These are phyloP conservation scores for Brachylomia viminalis DNA, from an alignment of 2,888 invertebrate genomes.

Conservation along the genomic window DNA sequence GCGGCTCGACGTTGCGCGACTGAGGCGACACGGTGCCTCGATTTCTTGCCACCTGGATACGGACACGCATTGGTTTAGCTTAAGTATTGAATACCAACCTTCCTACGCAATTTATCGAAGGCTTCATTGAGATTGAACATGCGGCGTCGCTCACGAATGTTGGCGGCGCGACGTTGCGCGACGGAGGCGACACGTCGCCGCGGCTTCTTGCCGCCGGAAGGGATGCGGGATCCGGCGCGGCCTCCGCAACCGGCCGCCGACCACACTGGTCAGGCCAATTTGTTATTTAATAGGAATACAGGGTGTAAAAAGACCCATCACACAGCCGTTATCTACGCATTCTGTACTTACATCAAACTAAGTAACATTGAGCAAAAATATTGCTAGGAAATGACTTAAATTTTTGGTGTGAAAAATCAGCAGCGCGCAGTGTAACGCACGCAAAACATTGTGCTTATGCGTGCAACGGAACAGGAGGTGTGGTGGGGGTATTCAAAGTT, in stretches of 20 bases:
- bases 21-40: constrained; percentile 96
- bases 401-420: too few species aligned
- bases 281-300: constrained; percentile 39
- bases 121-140: constrained; percentile 99
- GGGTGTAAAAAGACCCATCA: not conserved
- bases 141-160: constrained; percentile 97
- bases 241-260: constrained; percentile 85
- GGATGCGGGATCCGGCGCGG: constrained; percentile 80
- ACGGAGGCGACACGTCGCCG: constrained; percentile 97
- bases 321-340: too few species aligned
- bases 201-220: constrained; percentile 93
- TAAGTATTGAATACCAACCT: constrained; percentile 87
- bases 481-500: too few species aligned
- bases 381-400: too few species aligned
- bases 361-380: too few species aligned
- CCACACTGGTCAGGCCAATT: constrained; percentile 81
- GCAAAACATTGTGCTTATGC: too few species aligned
- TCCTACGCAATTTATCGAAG: constrained; percentile 97
- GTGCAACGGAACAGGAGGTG: too few species aligned
- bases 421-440: too few species aligned
- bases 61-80: constrained; percentile 55
- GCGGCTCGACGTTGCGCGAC: constrained; percentile 97
- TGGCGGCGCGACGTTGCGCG: constrained; percentile 97
- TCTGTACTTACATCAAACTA: too few species aligned
- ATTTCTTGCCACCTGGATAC: constrained; percentile 92